phyloP scores from a whole-genome alignment of 2,113 vertebrate genomes.

The Crypturellus undulatus region DNA sequence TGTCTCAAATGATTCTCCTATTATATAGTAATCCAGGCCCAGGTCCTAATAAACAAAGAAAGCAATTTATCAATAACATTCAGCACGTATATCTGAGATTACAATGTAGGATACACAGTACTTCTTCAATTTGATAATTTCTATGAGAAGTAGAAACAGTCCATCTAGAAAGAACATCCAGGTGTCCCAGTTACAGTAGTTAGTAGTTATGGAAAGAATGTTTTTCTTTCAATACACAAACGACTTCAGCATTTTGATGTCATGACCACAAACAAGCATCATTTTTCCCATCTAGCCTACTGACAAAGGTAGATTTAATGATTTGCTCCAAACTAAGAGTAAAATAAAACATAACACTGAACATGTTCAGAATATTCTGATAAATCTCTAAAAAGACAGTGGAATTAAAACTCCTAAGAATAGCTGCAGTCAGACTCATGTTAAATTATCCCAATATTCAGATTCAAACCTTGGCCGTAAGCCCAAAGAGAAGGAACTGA shows the following conservation, averaged over 20 bases:
- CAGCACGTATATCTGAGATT: not conserved
- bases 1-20: constrained; percentile 98
- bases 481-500: not conserved
- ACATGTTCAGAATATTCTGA: not conserved
- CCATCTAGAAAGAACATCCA: not conserved
- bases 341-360: not conserved
- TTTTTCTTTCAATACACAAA: not conserved
- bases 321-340: not conserved
- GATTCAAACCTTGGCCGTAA: not conserved
- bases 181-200: not conserved
- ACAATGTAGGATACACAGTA: not conserved
- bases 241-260: not conserved
- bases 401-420: not conserved
- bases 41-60: constrained; percentile 85
- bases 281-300: not conserved
- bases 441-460: not conserved
- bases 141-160: not conserved
- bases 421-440: not conserved
- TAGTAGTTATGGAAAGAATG: not conserved
- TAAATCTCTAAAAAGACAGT: not conserved
- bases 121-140: not conserved
- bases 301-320: not conserved
- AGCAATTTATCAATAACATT: constrained; percentile 44
- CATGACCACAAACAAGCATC: not conserved
- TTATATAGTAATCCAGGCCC: constrained; percentile 94